Percentiles rank a stretch among this genome's conserved stretches.
Conservation (phyloP, 2,797 vertebrate genomes). For the Anguilla pacifica region DNA sequence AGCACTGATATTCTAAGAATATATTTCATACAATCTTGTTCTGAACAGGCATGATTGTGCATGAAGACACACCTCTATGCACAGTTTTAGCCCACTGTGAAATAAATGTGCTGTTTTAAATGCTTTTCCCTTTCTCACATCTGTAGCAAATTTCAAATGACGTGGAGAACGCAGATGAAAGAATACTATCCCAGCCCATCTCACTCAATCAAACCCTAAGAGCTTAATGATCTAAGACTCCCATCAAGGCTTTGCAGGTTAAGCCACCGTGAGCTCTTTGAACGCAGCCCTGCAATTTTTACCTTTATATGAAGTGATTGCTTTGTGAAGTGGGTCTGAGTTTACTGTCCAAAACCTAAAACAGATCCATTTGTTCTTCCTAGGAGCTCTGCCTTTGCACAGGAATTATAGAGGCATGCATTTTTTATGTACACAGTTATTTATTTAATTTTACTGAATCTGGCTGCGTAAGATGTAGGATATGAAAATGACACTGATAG, state of each 20-base stretch:
- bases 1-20: neutral
- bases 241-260: neutral
- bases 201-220: neutral
- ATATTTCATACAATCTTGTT: neutral
- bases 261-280: constrained; percentile 10
- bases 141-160: neutral
- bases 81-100: neutral
- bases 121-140: constrained; percentile 1
- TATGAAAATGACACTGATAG: neutral
- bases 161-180: constrained; percentile 14
- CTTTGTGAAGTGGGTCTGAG: constrained; percentile 11
- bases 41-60: neutral
- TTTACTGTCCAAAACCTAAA: constrained; percentile 8
- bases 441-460: neutral
- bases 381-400: constrained; percentile 7
- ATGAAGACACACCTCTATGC: constrained; percentile 30
- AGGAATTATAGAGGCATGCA: neutral
- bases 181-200: constrained; percentile 2
- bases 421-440: neutral
- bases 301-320: constrained; percentile 16
- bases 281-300: neutral
- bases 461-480: neutral
- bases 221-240: constrained; percentile 22
- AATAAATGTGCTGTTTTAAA: constrained; percentile 15
- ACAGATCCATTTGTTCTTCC: constrained; percentile 21